phyloP scores from a whole-genome alignment of 1,140 invertebrate genomes.

The Doryteuthis pealeii region DNA sequence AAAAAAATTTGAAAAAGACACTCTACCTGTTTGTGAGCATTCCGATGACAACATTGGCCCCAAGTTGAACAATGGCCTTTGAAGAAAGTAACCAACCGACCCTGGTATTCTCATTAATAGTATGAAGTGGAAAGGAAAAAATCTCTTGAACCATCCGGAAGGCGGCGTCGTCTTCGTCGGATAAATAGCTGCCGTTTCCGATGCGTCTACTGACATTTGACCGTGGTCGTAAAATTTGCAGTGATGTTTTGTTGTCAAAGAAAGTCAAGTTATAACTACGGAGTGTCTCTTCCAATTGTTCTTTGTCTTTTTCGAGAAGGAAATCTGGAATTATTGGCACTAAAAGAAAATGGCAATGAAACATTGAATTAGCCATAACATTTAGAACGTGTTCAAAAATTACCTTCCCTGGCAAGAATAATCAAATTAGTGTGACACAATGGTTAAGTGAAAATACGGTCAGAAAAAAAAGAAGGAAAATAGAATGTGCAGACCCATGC shows the following conservation, averaged over 20 bases:
- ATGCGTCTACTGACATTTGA: not conserved
- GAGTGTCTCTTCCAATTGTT: constrained; percentile 20
- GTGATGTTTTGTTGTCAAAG: not conserved
- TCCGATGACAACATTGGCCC: constrained; percentile 93
- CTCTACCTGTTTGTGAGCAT: constrained; percentile 89
- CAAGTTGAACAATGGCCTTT: constrained; percentile 91
- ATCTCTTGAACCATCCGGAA: constrained; percentile 10
- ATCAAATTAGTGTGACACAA: not conserved
- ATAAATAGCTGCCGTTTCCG: no score
- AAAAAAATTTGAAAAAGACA: not conserved
- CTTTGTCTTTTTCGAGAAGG: constrained; percentile 61
- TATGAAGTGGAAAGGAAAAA: constrained; percentile 53
- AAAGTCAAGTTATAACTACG: constrained; percentile 11
- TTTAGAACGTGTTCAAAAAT: no score
- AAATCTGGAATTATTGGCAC: constrained; percentile 83
- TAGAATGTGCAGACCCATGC: not conserved
- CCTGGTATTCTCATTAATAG: constrained; percentile 43
- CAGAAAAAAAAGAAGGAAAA: no score
- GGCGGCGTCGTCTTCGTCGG: not conserved
- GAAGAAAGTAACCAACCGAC: constrained; percentile 91
- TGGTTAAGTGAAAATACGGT: no score
- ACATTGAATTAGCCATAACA: no score
- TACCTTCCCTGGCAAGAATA: constrained; percentile 10
- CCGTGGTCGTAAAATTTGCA: not conserved
- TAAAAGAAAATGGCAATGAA: no score